Percentiles rank a stretch among this genome's conserved stretches.
These are phyloP conservation scores for Zootermopsis nevadensis DNA, from an alignment of 2,888 invertebrate genomes.

Conservation along the genomic window DNA sequence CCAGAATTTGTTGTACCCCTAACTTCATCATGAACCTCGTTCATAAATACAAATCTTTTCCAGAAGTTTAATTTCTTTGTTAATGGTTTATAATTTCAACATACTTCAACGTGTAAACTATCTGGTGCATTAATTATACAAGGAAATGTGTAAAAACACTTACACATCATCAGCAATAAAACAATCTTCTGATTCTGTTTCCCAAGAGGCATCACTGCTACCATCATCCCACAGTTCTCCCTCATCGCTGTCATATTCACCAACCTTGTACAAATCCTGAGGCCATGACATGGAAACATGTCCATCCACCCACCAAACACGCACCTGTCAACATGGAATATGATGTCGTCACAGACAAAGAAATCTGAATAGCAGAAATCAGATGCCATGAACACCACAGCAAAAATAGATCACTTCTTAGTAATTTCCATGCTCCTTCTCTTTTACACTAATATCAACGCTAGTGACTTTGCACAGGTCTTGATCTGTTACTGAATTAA, in stretches of 20 bases:
- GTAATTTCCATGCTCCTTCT: background rate
- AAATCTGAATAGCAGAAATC: no score
- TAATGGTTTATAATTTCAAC: no score
- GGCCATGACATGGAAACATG: conserved; percentile 91
- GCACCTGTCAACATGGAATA: conserved; percentile 66
- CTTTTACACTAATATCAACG: background rate
- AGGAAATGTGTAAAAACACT: conserved; percentile 40
- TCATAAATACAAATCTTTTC: no score
- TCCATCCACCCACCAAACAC: conserved; percentile 94
- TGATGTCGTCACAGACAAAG: background rate
- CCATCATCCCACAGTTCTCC: conserved; percentile 75
- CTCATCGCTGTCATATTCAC: conserved; percentile 81
- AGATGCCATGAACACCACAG: no score
- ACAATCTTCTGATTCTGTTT: conserved; percentile 77
- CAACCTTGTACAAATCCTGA: conserved; percentile 86
- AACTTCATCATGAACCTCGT: no score
- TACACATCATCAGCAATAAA: conserved; percentile 65
- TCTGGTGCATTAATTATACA: no score
- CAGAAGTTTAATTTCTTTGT: no score
- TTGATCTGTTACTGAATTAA: no score
- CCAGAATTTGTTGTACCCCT: no score
- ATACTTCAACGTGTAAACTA: no score
- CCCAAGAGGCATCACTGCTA: conserved; percentile 83
- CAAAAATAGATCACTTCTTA: no score
- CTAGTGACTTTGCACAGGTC: no score